Percentiles rank a stretch among this genome's conserved stretches.
phyloP scores from a whole-genome alignment of 1,140 invertebrate genomes.

The Campodea augens region DNA sequence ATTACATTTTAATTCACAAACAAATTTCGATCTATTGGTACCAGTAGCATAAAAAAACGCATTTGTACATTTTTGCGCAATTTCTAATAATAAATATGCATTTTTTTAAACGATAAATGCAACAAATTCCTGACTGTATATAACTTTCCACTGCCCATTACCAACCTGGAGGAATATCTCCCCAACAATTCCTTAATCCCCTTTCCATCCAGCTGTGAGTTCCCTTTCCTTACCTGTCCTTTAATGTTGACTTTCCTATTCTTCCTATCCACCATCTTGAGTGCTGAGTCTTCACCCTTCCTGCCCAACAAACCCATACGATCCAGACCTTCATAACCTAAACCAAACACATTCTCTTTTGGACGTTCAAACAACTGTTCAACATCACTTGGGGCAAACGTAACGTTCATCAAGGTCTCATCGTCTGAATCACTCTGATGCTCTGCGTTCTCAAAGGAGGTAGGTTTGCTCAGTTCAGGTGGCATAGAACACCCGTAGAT shows the following conservation, averaged over 20 bases:
- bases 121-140: no score
- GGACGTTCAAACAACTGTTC: slow-evolving; percentile 43
- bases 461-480: slow-evolving; percentile 18
- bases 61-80: no score
- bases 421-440: slow-evolving; percentile 17
- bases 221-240: slow-evolving; percentile 47
- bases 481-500: slow-evolving; percentile 50
- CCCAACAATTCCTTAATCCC: no score
- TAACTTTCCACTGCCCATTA: no score
- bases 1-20: no score
- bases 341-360: slow-evolving; percentile 63
- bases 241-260: slow-evolving; percentile 55
- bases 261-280: slow-evolving; percentile 30
- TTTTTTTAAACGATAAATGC: no score
- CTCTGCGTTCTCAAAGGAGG: slow-evolving; percentile 12
- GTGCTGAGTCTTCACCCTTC: slow-evolving; percentile 25
- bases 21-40: no score
- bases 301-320: slow-evolving; percentile 31
- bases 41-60: no score
- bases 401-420: slow-evolving; percentile 20
- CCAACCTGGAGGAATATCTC: no score
- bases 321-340: slow-evolving; percentile 77
- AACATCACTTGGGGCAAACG: slow-evolving; percentile 74
- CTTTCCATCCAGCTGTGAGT: no score
- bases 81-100: no score